Evolutionary conservation across 2,888 invertebrate genomes (phyloP).

Genomic region (Metalampra italica): DNA sequence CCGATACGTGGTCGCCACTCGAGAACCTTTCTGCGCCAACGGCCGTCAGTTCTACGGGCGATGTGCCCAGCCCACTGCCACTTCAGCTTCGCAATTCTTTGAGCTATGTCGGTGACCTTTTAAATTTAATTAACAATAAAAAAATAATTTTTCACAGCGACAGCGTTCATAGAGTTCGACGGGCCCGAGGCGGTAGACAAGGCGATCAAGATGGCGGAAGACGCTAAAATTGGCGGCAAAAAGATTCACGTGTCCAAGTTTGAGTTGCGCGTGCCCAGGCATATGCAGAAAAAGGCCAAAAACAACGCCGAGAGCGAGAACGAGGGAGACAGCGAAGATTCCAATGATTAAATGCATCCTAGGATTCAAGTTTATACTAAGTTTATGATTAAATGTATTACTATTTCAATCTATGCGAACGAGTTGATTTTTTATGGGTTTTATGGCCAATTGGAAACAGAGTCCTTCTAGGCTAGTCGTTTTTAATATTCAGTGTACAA

Average conservation of each 20-base stretch:
- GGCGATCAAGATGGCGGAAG: slow-evolving; percentile 39
- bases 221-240: slow-evolving; percentile 45
- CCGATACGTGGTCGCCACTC: too few relatives aligned
- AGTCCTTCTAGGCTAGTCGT: too few relatives aligned
- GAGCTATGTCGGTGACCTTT: too few relatives aligned
- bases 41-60: too few relatives aligned
- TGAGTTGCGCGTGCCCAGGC: slow-evolving; percentile 28
- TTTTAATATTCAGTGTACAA: too few relatives aligned
- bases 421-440: too few relatives aligned
- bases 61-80: too few relatives aligned
- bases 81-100: too few relatives aligned
- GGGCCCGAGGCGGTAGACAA: slow-evolving; percentile 48
- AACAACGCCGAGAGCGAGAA: slow-evolving; percentile 24
- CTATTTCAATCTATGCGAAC: background rate
- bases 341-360: slow-evolving; percentile 24
- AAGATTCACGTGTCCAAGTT: slow-evolving; percentile 46
- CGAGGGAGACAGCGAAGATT: slow-evolving; percentile 35
- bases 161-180: slow-evolving; percentile 60
- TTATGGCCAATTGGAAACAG: too few relatives aligned
- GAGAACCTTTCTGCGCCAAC: too few relatives aligned
- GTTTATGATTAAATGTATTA: slow-evolving; percentile 16
- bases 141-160: slow-evolving; percentile 37
- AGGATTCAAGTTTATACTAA: background rate
- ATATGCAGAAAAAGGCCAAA: slow-evolving; percentile 17
- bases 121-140: too few relatives aligned